Base-by-base conservation (phyloP, 2,888 invertebrate species). In the Eurytoma californica region DNA sequence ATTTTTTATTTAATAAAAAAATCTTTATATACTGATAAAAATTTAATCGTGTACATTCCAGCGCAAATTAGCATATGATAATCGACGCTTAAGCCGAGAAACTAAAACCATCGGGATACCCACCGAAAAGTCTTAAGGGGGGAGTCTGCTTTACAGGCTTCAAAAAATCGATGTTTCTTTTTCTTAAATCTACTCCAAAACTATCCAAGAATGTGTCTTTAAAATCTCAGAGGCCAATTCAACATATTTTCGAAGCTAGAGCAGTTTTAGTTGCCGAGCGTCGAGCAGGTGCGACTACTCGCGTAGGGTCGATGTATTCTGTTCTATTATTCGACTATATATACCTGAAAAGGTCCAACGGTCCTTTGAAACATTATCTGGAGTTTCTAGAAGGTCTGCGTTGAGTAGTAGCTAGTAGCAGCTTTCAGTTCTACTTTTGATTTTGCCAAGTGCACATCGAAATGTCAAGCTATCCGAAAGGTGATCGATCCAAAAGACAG, bases 361-460 rank as follows among this genome's bases (percentile, higher is more conserved):
- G 68, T 68, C 63, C 51, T 73, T 79, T 68, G 53, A 67, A 73
- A 79, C 51, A 79, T 60, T 73, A 73, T 73, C 61, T 68, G 24
- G 20, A 70, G 70, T 30, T 70, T 58, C 58, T 80, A n/a, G 47
- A 69, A 28, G 63, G 68, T 74, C 69, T 68, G 61, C 69, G 58
- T 63, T 69, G n/a, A 14, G 79, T 69, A 73, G 63, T 63, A 69
- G 73, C 61, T 74, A 60, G 69, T 58, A 69, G 72, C 73, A 76
- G 77, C 63, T 80, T 77, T 73, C 74, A 74, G 70, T 69, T 77
- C 73, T 69, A 74, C 69, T 73, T 72, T n/a, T n/a, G n/a, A 77
- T 80, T 80, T 74, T 78, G 68, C 61, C 63, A 57, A 74, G 77
- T 58, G 55, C 69, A 65, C 74, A 73, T 77, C 80, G 74, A 78